Percentiles rank a stretch among this genome's conserved stretches.
Evolutionary conservation across 2,888 invertebrate genomes (phyloP).

Genomic region (Melinaea marsaeus): DNA sequence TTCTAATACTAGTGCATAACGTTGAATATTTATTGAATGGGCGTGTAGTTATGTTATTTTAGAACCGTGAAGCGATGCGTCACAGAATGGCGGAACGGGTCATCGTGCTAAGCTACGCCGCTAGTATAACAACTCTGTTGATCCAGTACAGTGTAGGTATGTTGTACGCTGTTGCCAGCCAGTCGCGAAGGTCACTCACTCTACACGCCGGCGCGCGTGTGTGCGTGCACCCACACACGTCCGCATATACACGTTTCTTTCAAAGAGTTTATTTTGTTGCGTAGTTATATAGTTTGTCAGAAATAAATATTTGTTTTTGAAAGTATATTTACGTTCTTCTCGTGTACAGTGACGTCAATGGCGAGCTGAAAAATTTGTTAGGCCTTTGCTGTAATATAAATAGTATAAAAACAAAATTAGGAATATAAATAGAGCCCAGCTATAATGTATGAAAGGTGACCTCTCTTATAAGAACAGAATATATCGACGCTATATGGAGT

Average conservation of each 20-base stretch:
- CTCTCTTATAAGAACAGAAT: no score
- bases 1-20: conserved; percentile 34
- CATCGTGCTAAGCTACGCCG: conserved; percentile 60
- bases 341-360: conserved; percentile 11
- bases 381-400: not conserved
- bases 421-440: no score
- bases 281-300: conserved; percentile 8
- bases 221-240: not conserved
- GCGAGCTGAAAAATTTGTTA: not conserved
- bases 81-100: conserved; percentile 63
- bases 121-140: conserved; percentile 33
- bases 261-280: conserved; percentile 16
- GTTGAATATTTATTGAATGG: conserved; percentile 34
- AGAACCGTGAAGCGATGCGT: conserved; percentile 50
- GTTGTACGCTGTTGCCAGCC: conserved; percentile 57
- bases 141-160: conserved; percentile 35
- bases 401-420: no score
- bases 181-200: conserved; percentile 67
- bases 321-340: conserved; percentile 11
- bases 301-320: conserved; percentile 14
- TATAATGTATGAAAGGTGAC: no score
- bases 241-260: conserved; percentile 7
- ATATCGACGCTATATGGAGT: no score
- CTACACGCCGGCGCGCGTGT: conserved; percentile 35
- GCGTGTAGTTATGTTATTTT: conserved; percentile 45